Evolutionary conservation across 2,888 invertebrate genomes (phyloP).

Genomic region (Brenthis daphne): DNA sequence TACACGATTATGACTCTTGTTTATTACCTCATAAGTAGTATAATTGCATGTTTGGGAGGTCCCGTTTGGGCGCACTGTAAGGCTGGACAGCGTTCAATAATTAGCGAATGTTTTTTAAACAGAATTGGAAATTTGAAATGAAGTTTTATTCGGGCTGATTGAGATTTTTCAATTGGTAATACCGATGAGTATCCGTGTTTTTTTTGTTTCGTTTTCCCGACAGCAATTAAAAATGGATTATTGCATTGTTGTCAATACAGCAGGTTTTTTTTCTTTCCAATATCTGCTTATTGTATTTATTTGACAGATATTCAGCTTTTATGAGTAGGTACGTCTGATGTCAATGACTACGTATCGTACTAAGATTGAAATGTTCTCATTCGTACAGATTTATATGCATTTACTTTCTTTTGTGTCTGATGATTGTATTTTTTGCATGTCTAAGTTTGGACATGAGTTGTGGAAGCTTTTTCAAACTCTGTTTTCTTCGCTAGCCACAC

Average conservation of each 20-base stretch:
- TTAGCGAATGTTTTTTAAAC: conserved; percentile 78
- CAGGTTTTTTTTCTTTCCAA: conserved; percentile 28
- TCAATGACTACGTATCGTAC: no score
- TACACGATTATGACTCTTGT: conserved; percentile 46
- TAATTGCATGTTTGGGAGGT: conserved; percentile 43
- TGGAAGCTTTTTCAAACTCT: no score
- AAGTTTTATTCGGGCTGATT: conserved; percentile 70
- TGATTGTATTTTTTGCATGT: no score
- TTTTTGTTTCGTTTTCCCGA: conserved; percentile 46
- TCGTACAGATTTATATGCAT: no score
- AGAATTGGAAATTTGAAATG: conserved; percentile 75
- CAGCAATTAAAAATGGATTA: conserved; percentile 47
- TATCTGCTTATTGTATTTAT: conserved; percentile 29
- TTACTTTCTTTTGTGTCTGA: no score
- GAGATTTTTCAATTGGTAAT: conserved; percentile 64
- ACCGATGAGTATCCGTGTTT: conserved; percentile 50
- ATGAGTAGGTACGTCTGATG: conserved; percentile 11
- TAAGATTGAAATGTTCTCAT: no score
- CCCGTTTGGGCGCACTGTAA: conserved; percentile 41
- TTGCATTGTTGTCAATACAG: conserved; percentile 43
- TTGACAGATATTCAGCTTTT: conserved; percentile 22
- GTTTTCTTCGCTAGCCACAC: no score
- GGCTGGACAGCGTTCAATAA: conserved; percentile 67
- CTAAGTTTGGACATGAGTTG: no score
- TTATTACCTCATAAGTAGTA: conserved; percentile 34